Base-by-base conservation (phyloP, 2,797 vertebrate genomes). In the Balearica regulorum region DNA sequence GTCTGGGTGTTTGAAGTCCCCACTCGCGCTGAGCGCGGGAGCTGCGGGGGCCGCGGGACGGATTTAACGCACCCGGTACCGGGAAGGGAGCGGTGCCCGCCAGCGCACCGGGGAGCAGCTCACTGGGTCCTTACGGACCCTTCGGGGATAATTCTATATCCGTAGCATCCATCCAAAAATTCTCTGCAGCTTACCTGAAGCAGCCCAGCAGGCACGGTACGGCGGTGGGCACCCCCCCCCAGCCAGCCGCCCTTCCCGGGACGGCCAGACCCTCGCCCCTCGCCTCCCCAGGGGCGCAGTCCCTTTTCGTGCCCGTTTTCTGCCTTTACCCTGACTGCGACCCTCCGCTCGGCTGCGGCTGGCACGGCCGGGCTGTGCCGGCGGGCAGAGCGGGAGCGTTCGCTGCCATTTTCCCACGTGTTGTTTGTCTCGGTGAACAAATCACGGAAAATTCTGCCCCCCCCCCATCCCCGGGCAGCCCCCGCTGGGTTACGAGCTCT, bases 281-380 rank as follows among this genome's bases (percentile, higher is more conserved):
- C 4, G 22, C 16, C 35, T 17, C 6, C 0, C 65, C 26, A 2
- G 0, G 5, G 65, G 2, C 41, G 19, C 31, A 0, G 10, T 17
- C 65, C 61, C 43, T 29, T 16, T 41, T 9, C 29, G 8, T 35
- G 3, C n/a, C 49, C 43, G 43, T 18, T 28, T 66, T 57, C 37
- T 11, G 9, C 65, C 46, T 20, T 13, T 2, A 2, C 51, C 2
- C 0, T 1, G 4, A 3, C 28, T 0, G 0, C 0, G 0, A 4
- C 9, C 5, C 25, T 1, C 17, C 3, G 0, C 33, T 66, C 3
- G 4, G 77, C 35, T 3, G 0, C 0, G 2, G 16, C 0, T 22
- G 51, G 51, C 51, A 25, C 0, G 5, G 0, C 54, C 31, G 4
- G 68, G n/a, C 49, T 33, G 75, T 4, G 13, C 31, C 8, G 3